Evolutionary conservation across 2,888 invertebrate genomes (phyloP).

Genomic region (Acrocera orbiculus): DNA sequence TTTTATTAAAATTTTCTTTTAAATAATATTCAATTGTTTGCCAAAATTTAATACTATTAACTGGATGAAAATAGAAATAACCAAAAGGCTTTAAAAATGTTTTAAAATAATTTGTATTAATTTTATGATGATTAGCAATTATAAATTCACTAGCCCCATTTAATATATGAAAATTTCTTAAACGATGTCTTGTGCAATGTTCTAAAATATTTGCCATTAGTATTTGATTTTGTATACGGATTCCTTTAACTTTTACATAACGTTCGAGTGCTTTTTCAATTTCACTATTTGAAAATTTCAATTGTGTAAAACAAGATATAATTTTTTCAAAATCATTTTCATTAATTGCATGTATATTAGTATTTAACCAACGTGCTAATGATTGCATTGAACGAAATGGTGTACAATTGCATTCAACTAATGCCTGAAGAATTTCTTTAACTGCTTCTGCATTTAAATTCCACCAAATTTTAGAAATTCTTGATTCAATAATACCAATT

Average conservation of each 20-base stretch:
- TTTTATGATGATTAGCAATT: constrained; percentile 29
- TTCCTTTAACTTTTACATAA: constrained; percentile 38
- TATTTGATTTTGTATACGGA: constrained; percentile 33
- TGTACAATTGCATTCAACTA: constrained; percentile 30
- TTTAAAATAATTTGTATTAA: constrained; percentile 38
- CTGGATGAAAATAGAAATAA: constrained; percentile 38
- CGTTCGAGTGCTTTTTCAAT: constrained; percentile 42
- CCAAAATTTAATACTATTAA: constrained; percentile 38
- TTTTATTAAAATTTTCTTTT: constrained; percentile 37
- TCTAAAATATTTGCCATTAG: constrained; percentile 43
- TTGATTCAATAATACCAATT: constrained; percentile 39
- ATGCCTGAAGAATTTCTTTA: constrained; percentile 33
- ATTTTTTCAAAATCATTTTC: constrained; percentile 39
- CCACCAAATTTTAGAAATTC: constrained; percentile 38
- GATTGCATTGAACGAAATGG: constrained; percentile 28
- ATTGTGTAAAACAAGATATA: constrained; percentile 35
- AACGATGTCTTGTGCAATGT: constrained; percentile 40
- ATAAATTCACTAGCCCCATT: constrained; percentile 41
- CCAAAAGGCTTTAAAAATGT: constrained; percentile 44
- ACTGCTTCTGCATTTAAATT: constrained; percentile 34
- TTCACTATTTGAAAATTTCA: constrained; percentile 38
- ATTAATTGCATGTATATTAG: constrained; percentile 41
- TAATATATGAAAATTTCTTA: constrained; percentile 39
- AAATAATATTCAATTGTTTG: constrained; percentile 35
- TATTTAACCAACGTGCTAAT: constrained; percentile 38